These are phyloP conservation scores for Isurus oxyrinchus DNA, from an alignment of 2,113 vertebrate genomes.

Conservation along the genomic window DNA sequence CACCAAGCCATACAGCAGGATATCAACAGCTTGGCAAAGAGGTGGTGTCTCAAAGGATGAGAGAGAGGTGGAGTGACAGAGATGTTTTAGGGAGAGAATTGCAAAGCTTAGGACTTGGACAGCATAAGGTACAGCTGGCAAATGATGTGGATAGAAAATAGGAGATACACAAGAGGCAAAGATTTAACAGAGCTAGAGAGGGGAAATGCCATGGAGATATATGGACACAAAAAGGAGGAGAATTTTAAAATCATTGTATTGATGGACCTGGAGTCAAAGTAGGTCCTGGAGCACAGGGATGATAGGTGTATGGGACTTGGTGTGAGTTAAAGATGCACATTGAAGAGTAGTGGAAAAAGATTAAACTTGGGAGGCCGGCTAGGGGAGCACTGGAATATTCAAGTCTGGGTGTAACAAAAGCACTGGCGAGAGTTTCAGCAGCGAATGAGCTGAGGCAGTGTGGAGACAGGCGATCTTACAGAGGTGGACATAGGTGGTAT, in stretches of 20 bases:
- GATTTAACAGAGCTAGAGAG: neutral
- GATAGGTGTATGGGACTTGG: neutral
- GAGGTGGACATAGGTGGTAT: neutral
- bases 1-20: neutral
- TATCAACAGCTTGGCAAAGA: neutral
- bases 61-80: neutral
- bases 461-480: neutral
- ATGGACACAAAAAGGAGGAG: neutral
- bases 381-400: neutral
- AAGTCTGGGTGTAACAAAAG: neutral
- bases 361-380: neutral
- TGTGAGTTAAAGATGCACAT: neutral
- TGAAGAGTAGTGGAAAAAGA: too few relatives aligned
- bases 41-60: neutral
- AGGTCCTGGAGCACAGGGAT: neutral
- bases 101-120: neutral
- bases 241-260: neutral
- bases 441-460: neutral
- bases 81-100: neutral
- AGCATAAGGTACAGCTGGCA: neutral
- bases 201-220: neutral
- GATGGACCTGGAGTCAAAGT: neutral
- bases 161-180: neutral
- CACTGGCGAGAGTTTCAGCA: neutral
- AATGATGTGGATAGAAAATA: neutral